phyloP scores from a whole-genome alignment of 2,797 vertebrate genomes.

The Rhinogobio ventralis region DNA sequence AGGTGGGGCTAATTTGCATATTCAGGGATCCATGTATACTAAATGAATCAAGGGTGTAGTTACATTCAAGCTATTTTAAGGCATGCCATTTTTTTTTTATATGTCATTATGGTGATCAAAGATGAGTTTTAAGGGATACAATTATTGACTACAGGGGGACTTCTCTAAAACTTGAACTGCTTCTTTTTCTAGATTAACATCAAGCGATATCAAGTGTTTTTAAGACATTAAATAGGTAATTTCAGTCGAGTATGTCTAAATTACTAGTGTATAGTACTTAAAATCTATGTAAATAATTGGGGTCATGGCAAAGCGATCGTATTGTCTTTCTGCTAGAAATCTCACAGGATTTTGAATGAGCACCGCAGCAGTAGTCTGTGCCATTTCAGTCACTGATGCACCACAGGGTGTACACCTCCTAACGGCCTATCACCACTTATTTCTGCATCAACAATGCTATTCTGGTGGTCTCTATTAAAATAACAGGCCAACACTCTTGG shows the following conservation, averaged over 20 bases:
- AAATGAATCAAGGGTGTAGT: too few species aligned
- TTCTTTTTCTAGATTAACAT: neutral
- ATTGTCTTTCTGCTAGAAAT: neutral
- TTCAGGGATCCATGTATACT: too few species aligned
- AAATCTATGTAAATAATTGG: neutral
- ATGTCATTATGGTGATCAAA: too few species aligned
- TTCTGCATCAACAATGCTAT: slow-evolving; percentile 15
- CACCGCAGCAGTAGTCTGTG: neutral
- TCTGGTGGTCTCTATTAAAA: slow-evolving; percentile 30
- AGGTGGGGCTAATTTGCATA: too few species aligned
- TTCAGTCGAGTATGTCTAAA: neutral
- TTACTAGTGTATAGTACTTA: neutral
- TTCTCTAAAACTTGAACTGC: neutral
- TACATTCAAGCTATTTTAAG: too few species aligned
- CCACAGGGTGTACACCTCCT: slow-evolving; percentile 16
- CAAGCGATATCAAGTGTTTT: neutral
- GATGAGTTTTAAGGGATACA: too few species aligned
- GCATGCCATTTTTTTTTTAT: too few species aligned
- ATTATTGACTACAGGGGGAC: too few species aligned
- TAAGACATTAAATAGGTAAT: neutral
- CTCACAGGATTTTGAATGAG: neutral
- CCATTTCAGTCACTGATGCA: slow-evolving; percentile 12
- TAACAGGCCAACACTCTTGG: neutral
- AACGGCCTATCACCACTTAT: neutral
- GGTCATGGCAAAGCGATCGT: neutral